A percentile compares a stretch with the other conserved stretches of the same genome.
Evolutionary conservation across 2,888 invertebrate species (phyloP).

Genomic region (Dynastes hyllus): DNA sequence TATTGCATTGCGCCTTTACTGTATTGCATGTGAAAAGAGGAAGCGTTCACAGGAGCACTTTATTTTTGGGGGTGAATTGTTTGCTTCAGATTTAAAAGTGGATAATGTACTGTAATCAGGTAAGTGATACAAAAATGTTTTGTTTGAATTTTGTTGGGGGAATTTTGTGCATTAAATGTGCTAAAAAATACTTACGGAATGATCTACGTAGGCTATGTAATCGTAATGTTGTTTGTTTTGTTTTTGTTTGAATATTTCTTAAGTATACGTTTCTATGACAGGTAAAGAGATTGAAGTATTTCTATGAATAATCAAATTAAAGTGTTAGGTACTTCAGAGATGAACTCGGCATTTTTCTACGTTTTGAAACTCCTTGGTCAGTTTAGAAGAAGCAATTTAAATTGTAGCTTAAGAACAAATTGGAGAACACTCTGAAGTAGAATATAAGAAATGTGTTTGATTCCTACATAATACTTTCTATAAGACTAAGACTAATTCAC

Average conservation of each 20-base stretch:
- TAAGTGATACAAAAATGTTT: slow-evolving; percentile 7
- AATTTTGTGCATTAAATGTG: neutral
- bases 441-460: neutral
- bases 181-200: neutral
- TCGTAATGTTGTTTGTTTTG: neutral
- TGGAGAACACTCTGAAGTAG: neutral
- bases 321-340: too few species aligned
- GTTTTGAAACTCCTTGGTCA: too few species aligned
- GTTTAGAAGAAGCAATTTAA: too few species aligned
- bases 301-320: too few species aligned
- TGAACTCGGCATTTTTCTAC: too few species aligned
- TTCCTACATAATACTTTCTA: slow-evolving; percentile 20
- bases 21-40: slow-evolving; percentile 26
- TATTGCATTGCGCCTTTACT: slow-evolving; percentile 37
- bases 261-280: too few species aligned
- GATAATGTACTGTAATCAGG: slow-evolving; percentile 43
- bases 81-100: slow-evolving; percentile 24
- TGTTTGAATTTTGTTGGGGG: neutral
- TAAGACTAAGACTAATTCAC: neutral
- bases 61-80: slow-evolving; percentile 38
- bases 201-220: too few species aligned
- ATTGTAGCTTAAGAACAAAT: neutral
- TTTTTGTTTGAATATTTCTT: neutral
- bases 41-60: slow-evolving; percentile 21
- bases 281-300: too few species aligned